Base-by-base conservation (phyloP, 2,797 vertebrate species). In the Channallabes apus region DNA sequence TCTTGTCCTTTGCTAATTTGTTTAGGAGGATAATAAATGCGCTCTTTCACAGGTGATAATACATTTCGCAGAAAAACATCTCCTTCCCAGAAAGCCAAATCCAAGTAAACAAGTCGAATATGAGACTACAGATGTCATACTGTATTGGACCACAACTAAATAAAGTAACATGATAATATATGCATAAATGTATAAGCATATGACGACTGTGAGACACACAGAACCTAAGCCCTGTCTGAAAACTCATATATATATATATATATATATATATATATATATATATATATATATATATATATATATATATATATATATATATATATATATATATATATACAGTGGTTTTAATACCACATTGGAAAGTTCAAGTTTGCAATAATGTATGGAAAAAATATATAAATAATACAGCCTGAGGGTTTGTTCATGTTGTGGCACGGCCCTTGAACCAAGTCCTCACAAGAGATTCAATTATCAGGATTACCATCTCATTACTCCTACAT, bases 381-480 rank as follows among this genome's bases (percentile, higher is more conserved):
- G 18, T 56, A 32, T 12, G 9, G 4, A 0, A 8, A n/a, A 65
- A 73, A 51, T 32, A 38, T 35, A 35, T 2, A 51, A 3, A 41
- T 41, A 7, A 79, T 51, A 51, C 15, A 51, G 24, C 32, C 76
- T 4, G 22, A 84, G 24, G 51, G 54, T 27, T 59, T 4, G 58
- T 65, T 80, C 20, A 17, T 51, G 38, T 80, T 59, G 75, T n/a
- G 64, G 22, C 6, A 22, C n/a, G 29, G 65, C 27, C 79, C 79
- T 85, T 82, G 77, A 85, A 73, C 58, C 46, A 46, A 71, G 20
- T 18, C 14, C 54, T 82, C 85, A 35, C 72, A 7, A 32, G 85
- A 67, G 80, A 64, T 82, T 86, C 83, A 83, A 86, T 86, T 86
- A 86, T 59, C 20, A 12, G 27, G 17, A 78, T 27, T 62, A 59